Base-by-base conservation (phyloP, 2,888 invertebrate species). In the Agrilus cyanescens region DNA sequence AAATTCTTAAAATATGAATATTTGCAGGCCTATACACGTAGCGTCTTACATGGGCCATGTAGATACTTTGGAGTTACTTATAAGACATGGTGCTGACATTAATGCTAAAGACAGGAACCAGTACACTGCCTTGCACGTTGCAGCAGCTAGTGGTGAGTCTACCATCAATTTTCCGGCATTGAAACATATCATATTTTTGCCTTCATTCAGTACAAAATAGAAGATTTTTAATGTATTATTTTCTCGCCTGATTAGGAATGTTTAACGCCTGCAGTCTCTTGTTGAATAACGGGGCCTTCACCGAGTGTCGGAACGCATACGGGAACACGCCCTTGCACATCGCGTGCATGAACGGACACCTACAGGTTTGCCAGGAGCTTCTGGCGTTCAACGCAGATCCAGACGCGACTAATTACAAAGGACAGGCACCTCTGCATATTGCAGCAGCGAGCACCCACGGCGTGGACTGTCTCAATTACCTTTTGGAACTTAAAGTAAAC, bases 111-210 rank as follows among this genome's bases (percentile, higher is more conserved):
- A 72, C 51, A 57, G 63, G 40, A 65, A 65, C 50, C 61, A 61
- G 53, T 78, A 74, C 53, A 77, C 78, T 4, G 77, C 80, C 1
- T 61, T 80, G 40, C 79, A 80, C 57, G 74, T 75, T 10, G 76
- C 78, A 3, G 72, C 73, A 4, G 73, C 75, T 29, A 70, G 71
- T 50, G 77, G 76, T 50, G 68, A 69, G 47, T 61, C 66, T 16
- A 63, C 53, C n/a, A 41, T 20, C 12, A 30, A 12, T 12, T 20
- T 14, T 14, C 3, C n/a, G n/a, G 31, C 10, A 10, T 30, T 10
- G 7, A 30, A 10, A 30, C 10, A 10, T 30, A 10, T 10, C 8
- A 30, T 10, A 30, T 30, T 30, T 10, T 7, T 10, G 31, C 10
- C 10, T 30, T 30, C 8, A 10, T 7, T 7, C 31, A 30, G 7